These are phyloP conservation scores for Papilio elwesi DNA, from an alignment of 2,888 invertebrate species.

Conservation along the genomic window DNA sequence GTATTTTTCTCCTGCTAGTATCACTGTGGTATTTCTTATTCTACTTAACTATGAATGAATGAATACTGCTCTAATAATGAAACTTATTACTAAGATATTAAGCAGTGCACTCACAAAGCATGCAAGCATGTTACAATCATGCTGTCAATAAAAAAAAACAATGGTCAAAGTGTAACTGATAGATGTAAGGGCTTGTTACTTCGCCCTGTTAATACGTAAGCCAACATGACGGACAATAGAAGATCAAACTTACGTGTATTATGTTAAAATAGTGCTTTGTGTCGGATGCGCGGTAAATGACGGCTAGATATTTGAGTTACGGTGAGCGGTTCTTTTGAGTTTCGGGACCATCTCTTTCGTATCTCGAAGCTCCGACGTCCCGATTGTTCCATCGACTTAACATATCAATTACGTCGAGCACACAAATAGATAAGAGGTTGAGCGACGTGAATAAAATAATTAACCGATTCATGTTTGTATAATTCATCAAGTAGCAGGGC, in stretches of 20 bases:
- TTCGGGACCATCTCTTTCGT: constrained; percentile 46
- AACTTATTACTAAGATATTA: neutral
- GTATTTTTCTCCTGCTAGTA: too few relatives aligned
- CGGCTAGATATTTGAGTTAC: constrained; percentile 48
- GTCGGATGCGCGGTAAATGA: constrained; percentile 59
- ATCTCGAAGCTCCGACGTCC: constrained; percentile 66
- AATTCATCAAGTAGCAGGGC: constrained; percentile 76
- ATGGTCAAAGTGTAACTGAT: constrained; percentile 44
- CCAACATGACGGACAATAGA: constrained; percentile 64
- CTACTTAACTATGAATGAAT: too few relatives aligned
- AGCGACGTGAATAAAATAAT: constrained; percentile 83
- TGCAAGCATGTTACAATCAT: too few relatives aligned
- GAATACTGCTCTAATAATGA: too few relatives aligned
- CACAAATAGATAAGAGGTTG: constrained; percentile 77
- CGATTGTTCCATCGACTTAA: constrained; percentile 81
- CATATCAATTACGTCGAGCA: constrained; percentile 83
- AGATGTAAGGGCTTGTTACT: constrained; percentile 27
- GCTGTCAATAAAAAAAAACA: constrained; percentile 19
- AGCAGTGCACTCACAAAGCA: constrained; percentile 10
- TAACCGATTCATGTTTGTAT: constrained; percentile 84
- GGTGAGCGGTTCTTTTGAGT: constrained; percentile 50
- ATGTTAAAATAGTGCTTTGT: constrained; percentile 76
- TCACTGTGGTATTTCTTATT: too few relatives aligned
- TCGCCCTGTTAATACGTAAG: constrained; percentile 43
- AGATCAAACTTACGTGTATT: constrained; percentile 56